Percentiles rank a stretch among this genome's conserved stretches.
Conservation (phyloP, 2,797 vertebrate genomes). For the Molothrus ater region DNA sequence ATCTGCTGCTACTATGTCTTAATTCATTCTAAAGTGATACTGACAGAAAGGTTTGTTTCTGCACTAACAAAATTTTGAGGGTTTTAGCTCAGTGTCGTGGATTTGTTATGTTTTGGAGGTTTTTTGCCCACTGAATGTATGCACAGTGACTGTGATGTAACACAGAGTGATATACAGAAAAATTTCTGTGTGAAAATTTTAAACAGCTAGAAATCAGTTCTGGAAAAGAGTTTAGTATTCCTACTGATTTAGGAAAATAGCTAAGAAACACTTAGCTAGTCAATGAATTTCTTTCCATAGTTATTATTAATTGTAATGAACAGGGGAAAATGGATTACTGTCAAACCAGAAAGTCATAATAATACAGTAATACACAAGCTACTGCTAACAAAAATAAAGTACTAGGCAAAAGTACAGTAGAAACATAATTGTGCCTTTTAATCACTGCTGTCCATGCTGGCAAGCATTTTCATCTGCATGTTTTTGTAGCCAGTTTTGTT, state of each 20-base stretch:
- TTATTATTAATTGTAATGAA: neutral
- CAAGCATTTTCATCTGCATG: neutral
- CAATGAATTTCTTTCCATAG: neutral
- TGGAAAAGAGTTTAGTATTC: neutral
- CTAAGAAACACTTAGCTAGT: neutral
- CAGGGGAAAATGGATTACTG: neutral
- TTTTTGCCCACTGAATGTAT: neutral
- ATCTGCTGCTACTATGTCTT: slow-evolving; percentile 39
- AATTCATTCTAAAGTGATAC: slow-evolving; percentile 9
- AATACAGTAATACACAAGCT: neutral
- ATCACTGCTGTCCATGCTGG: neutral
- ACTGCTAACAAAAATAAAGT: neutral
- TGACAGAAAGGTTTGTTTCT: neutral
- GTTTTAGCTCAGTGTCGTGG: neutral
- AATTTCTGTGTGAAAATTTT: neutral
- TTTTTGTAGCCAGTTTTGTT: neutral
- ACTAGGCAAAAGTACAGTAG: neutral
- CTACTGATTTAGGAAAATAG: slow-evolving; percentile 19
- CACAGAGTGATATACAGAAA: neutral
- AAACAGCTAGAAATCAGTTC: neutral
- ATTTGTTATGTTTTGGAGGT: neutral
- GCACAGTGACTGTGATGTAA: neutral
- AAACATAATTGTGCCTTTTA: neutral
- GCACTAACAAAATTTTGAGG: neutral
- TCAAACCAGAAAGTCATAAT: neutral